These are phyloP conservation scores for Coranthus polyacanthus DNA, from an alignment of 2,797 vertebrate species.

Conservation along the genomic window DNA sequence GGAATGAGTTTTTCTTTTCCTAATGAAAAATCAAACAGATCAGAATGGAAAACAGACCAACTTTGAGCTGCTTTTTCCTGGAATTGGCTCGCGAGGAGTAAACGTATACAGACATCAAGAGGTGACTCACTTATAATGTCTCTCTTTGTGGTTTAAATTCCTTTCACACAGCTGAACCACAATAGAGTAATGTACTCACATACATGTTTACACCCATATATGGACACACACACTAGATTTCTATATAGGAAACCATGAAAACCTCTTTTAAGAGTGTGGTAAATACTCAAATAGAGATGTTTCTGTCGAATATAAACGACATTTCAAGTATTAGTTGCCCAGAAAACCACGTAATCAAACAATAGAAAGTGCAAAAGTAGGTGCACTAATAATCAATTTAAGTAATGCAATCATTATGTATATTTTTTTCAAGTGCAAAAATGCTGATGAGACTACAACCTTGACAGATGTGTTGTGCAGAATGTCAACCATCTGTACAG, in stretches of 20 bases:
- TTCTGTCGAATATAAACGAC: no score
- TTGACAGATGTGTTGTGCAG: constrained; percentile 8
- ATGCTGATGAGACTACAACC: constrained; percentile 11
- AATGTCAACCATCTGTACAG: constrained; percentile 15
- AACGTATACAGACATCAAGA: constrained; percentile 33
- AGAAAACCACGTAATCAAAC: no score
- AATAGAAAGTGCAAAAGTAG: no score
- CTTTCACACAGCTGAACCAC: constrained; percentile 38
- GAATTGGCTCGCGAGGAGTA: constrained; percentile 35
- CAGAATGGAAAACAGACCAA: constrained; percentile 48
- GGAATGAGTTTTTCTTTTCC: constrained; percentile 28
- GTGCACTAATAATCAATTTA: no score
- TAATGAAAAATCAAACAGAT: constrained; percentile 61
- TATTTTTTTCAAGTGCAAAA: constrained; percentile 1
- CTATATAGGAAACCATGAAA: not conserved
- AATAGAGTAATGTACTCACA: not conserved
- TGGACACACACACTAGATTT: not conserved
- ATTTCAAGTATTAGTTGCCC: no score
- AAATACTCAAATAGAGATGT: no score
- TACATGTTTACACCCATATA: not conserved
- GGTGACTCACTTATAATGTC: constrained; percentile 44
- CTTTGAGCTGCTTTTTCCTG: constrained; percentile 49
- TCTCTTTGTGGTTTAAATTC: constrained; percentile 39
- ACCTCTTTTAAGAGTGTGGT: not conserved
- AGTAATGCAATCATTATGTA: no score